phyloP scores from a whole-genome alignment of 1,140 invertebrate genomes.

The Octopus sinensis region DNA sequence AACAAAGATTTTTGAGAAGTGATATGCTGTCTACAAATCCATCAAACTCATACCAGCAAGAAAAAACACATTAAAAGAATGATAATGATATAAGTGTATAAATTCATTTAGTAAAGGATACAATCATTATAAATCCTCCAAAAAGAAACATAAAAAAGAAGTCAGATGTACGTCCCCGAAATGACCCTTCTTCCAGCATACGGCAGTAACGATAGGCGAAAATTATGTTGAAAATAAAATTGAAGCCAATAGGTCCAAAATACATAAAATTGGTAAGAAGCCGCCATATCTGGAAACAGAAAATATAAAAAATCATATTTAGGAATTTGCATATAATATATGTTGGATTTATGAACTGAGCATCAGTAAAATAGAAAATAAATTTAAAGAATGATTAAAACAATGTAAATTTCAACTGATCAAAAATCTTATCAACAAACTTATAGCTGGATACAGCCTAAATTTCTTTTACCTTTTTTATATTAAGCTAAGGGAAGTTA shows the following conservation, averaged over 20 bases:
- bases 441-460: too few relatives aligned
- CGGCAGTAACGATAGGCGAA: constrained; percentile 98
- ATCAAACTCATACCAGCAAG: too few relatives aligned
- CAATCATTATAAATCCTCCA: constrained; percentile 72
- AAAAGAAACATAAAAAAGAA: constrained; percentile 99
- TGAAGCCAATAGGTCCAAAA: constrained; percentile 97
- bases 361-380: too few relatives aligned
- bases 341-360: too few relatives aligned
- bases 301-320: constrained; percentile 19
- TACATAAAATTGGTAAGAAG: constrained; percentile 96
- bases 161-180: constrained; percentile 91
- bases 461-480: too few relatives aligned
- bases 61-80: too few relatives aligned
- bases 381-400: too few relatives aligned
- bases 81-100: not conserved
- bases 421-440: too few relatives aligned
- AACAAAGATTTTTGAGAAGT: too few relatives aligned
- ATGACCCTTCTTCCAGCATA: constrained; percentile 98
- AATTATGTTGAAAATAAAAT: constrained; percentile 99
- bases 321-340: not conserved
- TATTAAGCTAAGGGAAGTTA: too few relatives aligned
- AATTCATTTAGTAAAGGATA: constrained; percentile 55
- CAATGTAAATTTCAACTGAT: too few relatives aligned
- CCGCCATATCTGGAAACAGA: constrained; percentile 77
- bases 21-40: too few relatives aligned